A percentile compares a stretch with the other conserved stretches of the same genome.
These are phyloP conservation scores for Spilogale gracilis DNA, from an alignment of 2,113 vertebrate genomes.

Conservation along the genomic window DNA sequence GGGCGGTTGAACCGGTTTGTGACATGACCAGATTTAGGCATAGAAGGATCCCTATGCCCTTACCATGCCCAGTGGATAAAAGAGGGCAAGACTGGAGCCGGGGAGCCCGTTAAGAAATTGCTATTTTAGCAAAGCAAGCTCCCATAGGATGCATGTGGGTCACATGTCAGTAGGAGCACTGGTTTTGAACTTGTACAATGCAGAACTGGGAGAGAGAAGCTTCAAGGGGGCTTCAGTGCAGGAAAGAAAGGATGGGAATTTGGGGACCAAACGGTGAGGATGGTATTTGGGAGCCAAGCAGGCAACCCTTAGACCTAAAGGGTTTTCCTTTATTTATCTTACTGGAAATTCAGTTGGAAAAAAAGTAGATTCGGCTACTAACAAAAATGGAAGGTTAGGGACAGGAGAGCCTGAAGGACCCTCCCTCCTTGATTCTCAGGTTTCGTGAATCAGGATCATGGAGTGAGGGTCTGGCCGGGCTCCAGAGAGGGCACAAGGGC, in stretches of 20 bases:
- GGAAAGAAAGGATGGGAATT: not conserved
- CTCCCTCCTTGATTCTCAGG: not conserved
- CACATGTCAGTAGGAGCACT: accelerated
- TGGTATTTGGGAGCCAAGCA: not conserved
- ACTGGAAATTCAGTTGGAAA: not conserved
- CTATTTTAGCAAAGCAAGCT: too few species aligned
- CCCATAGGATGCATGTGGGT: accelerated
- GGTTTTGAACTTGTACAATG: not conserved
- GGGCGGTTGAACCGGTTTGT: not conserved
- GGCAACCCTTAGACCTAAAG: not conserved
- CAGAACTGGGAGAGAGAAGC: accelerated
- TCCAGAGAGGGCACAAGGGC: accelerated
- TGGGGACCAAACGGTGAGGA: not conserved
- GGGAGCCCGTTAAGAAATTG: not conserved
- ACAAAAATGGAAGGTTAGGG: not conserved
- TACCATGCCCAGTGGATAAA: accelerated
- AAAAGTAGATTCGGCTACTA: not conserved
- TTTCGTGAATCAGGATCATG: not conserved
- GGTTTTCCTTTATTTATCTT: not conserved
- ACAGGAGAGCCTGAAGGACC: not conserved
- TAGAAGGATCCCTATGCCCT: not conserved
- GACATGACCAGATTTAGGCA: not conserved
- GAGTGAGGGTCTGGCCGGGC: not conserved
- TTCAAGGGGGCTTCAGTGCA: too few species aligned
- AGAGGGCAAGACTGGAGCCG: not conserved